Evolutionary conservation across 92 coral and sea anemone genomes (phyloP), one percentile per base, ranked within the genome.

Genomic region (Ricordea florida): DNA sequence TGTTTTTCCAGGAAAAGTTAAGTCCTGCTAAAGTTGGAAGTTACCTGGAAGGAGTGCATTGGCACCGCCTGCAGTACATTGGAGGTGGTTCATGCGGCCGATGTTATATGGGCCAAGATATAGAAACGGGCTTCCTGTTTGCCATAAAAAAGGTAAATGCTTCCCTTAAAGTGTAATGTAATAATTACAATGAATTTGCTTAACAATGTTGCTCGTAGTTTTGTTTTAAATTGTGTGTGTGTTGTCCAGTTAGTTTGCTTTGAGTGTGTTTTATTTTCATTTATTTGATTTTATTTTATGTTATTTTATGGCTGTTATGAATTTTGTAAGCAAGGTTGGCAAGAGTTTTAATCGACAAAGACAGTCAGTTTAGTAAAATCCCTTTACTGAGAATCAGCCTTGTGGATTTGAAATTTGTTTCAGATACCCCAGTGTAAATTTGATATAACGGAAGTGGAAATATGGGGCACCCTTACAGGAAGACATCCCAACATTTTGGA

Each of bases 41-140:
- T 7, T 91, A 91, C 56, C 68, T 83, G 29, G 90, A 91, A 56
- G 21, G 53, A 10, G 25, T 53, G 26, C 87, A 91, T 13, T 91
- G 93, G 93, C 22, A 20, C 21, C 36, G 36, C n/a, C 57, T 50
- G 4, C 33, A 14, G 0, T 57, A 48, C 26, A 74, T 93, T n/a
- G 93, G 98, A 10, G 84, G 92, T 6, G 98, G 96, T n/a, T 66
- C 89, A 2, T 83, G 68, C 66, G 96, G 98, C 5, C 78, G 80
- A 18, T 79, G 88, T 29, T 91, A 43, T 15, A 52, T 79, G 3
- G 71, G 93, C 42, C 25, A 3, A 27, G 98, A 93, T 35, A 8
- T 32, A 17, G 14, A 26, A 0, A 79, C 73, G 1, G 58, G 52
- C n/a, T 57, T 10, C 0, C 50, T 72, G 25, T 90, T 93, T 86